Evolutionary conservation across 2,888 invertebrate species (phyloP).

Genomic region (Tribolium freemani): DNA sequence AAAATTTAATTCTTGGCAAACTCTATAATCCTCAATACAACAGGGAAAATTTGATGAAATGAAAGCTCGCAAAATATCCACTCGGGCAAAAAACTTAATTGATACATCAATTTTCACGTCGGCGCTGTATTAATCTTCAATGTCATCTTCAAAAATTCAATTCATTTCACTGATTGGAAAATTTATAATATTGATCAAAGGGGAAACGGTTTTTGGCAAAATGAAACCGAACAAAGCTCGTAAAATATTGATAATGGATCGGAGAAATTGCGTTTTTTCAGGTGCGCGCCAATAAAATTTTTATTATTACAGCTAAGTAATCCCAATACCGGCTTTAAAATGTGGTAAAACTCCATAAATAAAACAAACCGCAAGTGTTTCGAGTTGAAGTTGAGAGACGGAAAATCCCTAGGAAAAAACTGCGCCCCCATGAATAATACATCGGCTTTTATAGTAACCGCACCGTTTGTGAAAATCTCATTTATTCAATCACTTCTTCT

Average conservation of each 20-base stretch:
- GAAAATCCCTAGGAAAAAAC: slow-evolving; percentile 44
- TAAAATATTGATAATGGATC: not conserved
- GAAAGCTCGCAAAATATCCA: not conserved
- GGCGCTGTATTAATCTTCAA: slow-evolving; percentile 9
- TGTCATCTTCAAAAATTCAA: slow-evolving; percentile 8
- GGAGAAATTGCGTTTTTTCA: no score
- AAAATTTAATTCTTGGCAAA: not conserved
- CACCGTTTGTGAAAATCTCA: slow-evolving; percentile 60
- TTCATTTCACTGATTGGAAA: slow-evolving; percentile 20
- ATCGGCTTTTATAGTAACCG: slow-evolving; percentile 54
- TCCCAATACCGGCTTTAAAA: slow-evolving; percentile 41
- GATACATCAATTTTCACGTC: slow-evolving; percentile 13
- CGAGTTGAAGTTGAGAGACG: slow-evolving; percentile 44
- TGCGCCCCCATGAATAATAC: slow-evolving; percentile 55
- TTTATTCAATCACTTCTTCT: slow-evolving; percentile 62
- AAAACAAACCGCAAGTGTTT: slow-evolving; percentile 48
- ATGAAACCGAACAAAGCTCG: not conserved
- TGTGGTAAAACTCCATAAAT: slow-evolving; percentile 46
- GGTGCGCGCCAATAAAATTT: no score
- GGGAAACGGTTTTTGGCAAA: not conserved
- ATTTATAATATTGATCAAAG: slow-evolving; percentile 3
- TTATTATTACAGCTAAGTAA: not conserved
- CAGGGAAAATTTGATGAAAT: not conserved
- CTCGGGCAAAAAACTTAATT: slow-evolving; percentile 3
- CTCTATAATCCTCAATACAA: not conserved